phyloP scores from a whole-genome alignment of 2,113 vertebrate species.

The Lepisosteus oculatus region DNA sequence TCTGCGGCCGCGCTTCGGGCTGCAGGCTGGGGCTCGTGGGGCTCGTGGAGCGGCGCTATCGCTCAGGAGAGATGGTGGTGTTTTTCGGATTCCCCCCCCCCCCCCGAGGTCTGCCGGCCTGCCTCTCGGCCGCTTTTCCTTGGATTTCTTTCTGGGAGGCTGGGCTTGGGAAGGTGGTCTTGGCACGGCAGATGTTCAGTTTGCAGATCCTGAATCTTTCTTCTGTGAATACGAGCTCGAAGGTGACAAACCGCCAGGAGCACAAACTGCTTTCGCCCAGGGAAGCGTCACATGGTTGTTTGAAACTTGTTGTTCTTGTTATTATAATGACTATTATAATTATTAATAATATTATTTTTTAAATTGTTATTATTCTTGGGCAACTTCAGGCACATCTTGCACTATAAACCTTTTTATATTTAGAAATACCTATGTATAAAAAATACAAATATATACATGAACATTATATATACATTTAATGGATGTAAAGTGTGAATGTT shows the following conservation, averaged over 20 bases:
- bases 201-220: too few species aligned
- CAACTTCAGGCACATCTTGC: constrained; percentile 70
- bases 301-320: constrained; percentile 55
- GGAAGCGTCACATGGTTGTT: constrained; percentile 45
- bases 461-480: constrained; percentile 53
- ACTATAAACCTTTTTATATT: constrained; percentile 56
- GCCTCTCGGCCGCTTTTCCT: constrained; percentile 58
- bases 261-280: constrained; percentile 48
- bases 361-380: constrained; percentile 65
- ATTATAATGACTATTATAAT: constrained; percentile 40
- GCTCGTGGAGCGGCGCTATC: too few species aligned
- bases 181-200: constrained; percentile 29
- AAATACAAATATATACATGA: constrained; percentile 52
- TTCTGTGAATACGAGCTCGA: constrained; percentile 37
- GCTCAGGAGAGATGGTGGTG: too few species aligned
- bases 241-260: too few species aligned
- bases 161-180: constrained; percentile 42
- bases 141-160: constrained; percentile 74
- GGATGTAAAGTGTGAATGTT: constrained; percentile 74
- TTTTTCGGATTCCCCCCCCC: too few species aligned
- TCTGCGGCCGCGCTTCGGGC: too few species aligned
- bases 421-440: constrained; percentile 30
- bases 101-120: background rate
- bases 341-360: constrained; percentile 43
- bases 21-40: too few species aligned